Base-by-base conservation (phyloP, 2,888 invertebrate species). In the Drosophila helvetica region DNA sequence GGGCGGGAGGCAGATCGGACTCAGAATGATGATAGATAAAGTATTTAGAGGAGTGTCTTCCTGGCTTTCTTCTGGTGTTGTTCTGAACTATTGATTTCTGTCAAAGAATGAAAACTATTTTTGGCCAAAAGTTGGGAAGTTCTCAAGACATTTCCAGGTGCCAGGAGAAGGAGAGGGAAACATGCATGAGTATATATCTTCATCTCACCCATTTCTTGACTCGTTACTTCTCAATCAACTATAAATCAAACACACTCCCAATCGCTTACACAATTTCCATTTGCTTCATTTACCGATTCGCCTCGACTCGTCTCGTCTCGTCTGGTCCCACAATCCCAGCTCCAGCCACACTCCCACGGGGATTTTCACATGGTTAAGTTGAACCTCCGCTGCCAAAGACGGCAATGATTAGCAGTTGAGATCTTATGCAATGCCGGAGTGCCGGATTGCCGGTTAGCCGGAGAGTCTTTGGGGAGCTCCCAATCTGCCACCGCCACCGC, bases 11-110 rank as follows among this genome's bases (percentile, higher is more conserved):
- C 43, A 10, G 57, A 43, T 57, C 0, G 60, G 69, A 56, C 33
- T 22, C 69, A 33, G 58, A 65, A 65, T 68, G 65, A 65, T 68
- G 65, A 65, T 57, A 58, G 66, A 66, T 68, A 64, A 74, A 77
- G 54, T 59, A 48, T 73, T 64, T 73, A 57, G 51, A 30, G 52
- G 27, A 73, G 43, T 43, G 57, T 51, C 56, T 46, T 57, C 57
- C 43, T 50, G 43, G 69, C 43, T 68, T 25, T 43, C 25, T 25
- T 25, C 43, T 43, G n/a, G 15, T 6, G 38, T 10, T 15, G 1
- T 38, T 38, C 15, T 38, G 15, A 38, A 38, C 15, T 50, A 66
- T 66, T 57, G 66, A 66, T 68, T 66, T 60, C 43, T 56, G 12
- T 33, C 57, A 43, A 56, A 45, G 48, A 42, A 9, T 57, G 12